Base-by-base conservation (phyloP, 2,113 vertebrate genomes). In the Toxotes jaculatrix region DNA sequence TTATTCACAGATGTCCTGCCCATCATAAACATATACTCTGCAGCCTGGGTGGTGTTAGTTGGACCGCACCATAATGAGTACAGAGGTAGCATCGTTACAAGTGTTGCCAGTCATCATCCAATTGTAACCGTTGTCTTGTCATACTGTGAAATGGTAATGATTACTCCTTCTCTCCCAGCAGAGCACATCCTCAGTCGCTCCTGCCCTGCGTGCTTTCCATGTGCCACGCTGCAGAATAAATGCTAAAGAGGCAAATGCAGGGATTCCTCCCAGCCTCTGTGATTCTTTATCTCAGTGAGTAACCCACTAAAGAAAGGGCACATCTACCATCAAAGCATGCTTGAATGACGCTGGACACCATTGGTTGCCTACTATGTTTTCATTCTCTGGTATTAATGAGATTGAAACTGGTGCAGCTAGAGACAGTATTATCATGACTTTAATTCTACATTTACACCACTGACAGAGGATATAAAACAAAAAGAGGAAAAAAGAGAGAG, bases 201-300 rank as follows among this genome's bases (percentile, higher is more conserved):
- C 77, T 72, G 60, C 87, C 34, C 80, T 14, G 72, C 62, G 67
- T 63, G 74, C 42, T 51, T 59, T 78, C 77, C 23, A 9, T 75
- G 77, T 77, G 61, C 45, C 47, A 27, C 60, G 47, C 80, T 65
- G 79, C 61, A 67, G 40, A 86, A 85, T 86, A 86, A 82, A 89
- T 88, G 89, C 86, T 76, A 66, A 88, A 88, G 66, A 61, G 49
- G 60, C 34, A 78, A 82, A 84, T 82, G 81, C 67, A 80, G 79
- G 36, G 70, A 79, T 68, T 82, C 80, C 59, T 83, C 47, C 16
- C 65, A 65, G 69, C 80, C 31, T 73, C 77, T 64, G 65, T 66
- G 64, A 68, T 80, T 85, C 78, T 82, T 89, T 69, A 72, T 87
- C 78, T 76, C 79, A 56, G 78, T 70, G 61, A 82, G 68, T 73